Evolutionary conservation across 2,113 vertebrate species (phyloP).

Genomic region (Mastomys coucha): DNA sequence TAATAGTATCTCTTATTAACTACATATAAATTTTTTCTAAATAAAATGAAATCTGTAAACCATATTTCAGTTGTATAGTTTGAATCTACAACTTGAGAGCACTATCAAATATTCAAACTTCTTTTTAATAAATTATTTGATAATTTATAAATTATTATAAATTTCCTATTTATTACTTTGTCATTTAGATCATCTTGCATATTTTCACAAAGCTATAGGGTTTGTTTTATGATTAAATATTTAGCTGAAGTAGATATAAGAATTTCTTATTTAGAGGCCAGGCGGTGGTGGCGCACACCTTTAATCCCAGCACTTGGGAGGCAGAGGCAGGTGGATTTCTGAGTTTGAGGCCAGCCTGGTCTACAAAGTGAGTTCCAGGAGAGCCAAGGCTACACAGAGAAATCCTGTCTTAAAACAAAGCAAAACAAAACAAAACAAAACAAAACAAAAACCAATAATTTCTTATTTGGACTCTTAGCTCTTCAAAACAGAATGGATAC

Average conservation of each 20-base stretch:
- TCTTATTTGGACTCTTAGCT: constrained; percentile 23
- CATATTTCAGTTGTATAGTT: background rate
- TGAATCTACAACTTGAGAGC: constrained; percentile 26
- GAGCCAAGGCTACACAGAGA: too few species aligned
- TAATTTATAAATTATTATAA: background rate
- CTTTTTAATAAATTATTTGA: constrained; percentile 33
- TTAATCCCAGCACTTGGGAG: too few species aligned
- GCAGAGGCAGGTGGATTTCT: too few species aligned
- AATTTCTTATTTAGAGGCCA: constrained; percentile 41
- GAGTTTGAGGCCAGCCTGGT: too few species aligned
- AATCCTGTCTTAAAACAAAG: too few species aligned
- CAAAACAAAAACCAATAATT: too few species aligned
- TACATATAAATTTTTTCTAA: background rate
- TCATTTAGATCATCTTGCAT: constrained; percentile 5
- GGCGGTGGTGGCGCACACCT: too few species aligned
- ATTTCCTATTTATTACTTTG: constrained; percentile 29
- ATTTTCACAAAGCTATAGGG: background rate
- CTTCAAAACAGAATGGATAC: constrained; percentile 37
- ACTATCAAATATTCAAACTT: constrained; percentile 18
- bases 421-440: too few species aligned
- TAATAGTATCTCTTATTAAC: background rate
- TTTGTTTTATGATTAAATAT: constrained; percentile 31
- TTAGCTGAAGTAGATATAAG: background rate
- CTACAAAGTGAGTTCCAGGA: too few species aligned
- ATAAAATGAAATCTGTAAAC: background rate